Evolutionary conservation across 2,113 vertebrate species (phyloP).

Genomic region (Heloderma charlesbogerti): DNA sequence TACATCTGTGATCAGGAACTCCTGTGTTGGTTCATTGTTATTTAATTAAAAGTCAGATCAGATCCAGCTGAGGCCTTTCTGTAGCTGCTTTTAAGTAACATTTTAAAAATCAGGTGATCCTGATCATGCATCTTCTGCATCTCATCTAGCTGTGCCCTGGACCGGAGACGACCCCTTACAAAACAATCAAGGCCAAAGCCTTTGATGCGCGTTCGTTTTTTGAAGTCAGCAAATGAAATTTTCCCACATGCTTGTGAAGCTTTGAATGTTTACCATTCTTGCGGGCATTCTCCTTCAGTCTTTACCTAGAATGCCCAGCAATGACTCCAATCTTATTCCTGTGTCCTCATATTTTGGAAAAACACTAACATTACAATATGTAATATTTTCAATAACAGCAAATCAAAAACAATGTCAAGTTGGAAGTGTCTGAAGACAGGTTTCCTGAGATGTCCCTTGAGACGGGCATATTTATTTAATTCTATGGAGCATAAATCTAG

Average conservation of each 20-base stretch:
- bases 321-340: not conserved
- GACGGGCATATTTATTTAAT: not conserved
- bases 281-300: too few species aligned
- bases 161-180: not conserved
- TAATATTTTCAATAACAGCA: not conserved
- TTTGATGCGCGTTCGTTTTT: not conserved
- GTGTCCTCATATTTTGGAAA: not conserved
- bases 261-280: not conserved
- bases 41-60: too few species aligned
- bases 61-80: too few species aligned
- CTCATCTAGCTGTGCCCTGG: not conserved
- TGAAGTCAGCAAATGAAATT: not conserved
- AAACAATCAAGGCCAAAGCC: not conserved
- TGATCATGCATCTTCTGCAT: not conserved
- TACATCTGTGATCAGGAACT: too few species aligned
- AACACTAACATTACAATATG: not conserved
- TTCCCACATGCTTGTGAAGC: not conserved
- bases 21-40: too few species aligned
- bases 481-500: not conserved
- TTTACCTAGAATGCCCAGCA: not conserved
- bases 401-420: not conserved
- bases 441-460: constrained; percentile 13
- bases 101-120: too few species aligned
- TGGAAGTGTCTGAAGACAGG: not conserved
- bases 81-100: too few species aligned